These are phyloP conservation scores for Leptinotarsa undecemlineata DNA, from an alignment of 1,140 invertebrate genomes.

Conservation along the genomic window DNA sequence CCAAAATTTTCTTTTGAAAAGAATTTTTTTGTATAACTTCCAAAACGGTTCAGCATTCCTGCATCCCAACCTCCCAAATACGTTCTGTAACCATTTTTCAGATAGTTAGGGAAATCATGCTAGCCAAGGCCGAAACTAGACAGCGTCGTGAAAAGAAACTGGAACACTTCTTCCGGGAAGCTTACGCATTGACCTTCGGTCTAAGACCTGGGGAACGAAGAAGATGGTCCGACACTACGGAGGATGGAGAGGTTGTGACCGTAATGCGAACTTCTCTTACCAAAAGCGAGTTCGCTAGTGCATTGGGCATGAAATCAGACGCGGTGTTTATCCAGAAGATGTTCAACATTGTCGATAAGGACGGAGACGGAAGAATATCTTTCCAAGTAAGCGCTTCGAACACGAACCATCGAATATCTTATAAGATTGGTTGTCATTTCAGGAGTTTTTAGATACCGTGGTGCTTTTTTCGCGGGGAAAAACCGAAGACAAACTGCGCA, in stretches of 20 bases:
- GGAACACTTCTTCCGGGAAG: slow-evolving; percentile 98
- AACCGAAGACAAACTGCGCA: slow-evolving; percentile 93
- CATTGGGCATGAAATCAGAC: slow-evolving; percentile 93
- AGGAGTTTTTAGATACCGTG: slow-evolving; percentile 96
- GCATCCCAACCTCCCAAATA: too few relatives aligned
- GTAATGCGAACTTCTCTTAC: slow-evolving; percentile 93
- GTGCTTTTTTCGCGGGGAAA: slow-evolving; percentile 88
- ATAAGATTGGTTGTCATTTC: slow-evolving; percentile 6
- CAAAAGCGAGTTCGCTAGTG: slow-evolving; percentile 95
- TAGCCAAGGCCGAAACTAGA: slow-evolving; percentile 93
- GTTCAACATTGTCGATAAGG: slow-evolving; percentile 98
- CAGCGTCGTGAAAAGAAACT: slow-evolving; percentile 90
- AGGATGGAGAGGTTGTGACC: slow-evolving; percentile 83
- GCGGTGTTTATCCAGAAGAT: slow-evolving; percentile 98
- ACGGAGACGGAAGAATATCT: slow-evolving; percentile 92
- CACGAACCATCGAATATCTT: background rate
- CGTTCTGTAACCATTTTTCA: slow-evolving; percentile 30
- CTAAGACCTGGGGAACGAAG: slow-evolving; percentile 75
- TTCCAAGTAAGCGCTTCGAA: slow-evolving; percentile 71
- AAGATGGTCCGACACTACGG: slow-evolving; percentile 70
- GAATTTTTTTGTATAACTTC: too few relatives aligned
- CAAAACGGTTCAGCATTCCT: too few relatives aligned
- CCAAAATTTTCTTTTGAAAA: too few relatives aligned
- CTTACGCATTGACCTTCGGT: slow-evolving; percentile 93
- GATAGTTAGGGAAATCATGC: slow-evolving; percentile 79